Conservation (phyloP, 1,140 invertebrate genomes). For the Hylyphantes graminicola region DNA sequence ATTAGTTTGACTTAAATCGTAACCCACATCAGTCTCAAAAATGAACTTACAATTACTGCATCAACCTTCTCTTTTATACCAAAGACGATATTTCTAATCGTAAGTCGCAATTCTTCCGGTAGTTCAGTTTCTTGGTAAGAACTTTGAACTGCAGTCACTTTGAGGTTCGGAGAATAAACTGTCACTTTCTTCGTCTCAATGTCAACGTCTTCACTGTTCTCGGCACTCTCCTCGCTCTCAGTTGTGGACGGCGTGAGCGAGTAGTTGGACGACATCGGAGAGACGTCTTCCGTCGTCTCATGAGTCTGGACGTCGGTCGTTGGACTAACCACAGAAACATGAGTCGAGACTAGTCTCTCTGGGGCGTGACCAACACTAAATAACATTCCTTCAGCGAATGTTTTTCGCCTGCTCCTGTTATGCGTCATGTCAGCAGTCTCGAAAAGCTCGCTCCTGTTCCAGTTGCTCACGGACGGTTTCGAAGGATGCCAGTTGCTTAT, state of each 20-base stretch:
- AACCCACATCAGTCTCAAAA: too few relatives aligned
- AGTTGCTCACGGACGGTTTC: conserved; percentile 47
- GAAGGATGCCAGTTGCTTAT: conserved; percentile 43
- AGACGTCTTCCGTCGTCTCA: conserved; percentile 20
- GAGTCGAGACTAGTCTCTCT: not conserved
- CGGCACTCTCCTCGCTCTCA: conserved; percentile 12
- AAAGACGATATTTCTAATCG: conserved; percentile 17
- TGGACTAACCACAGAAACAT: conserved; percentile 26
- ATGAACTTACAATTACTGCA: conserved; percentile 14
- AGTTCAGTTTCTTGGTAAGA: not conserved
- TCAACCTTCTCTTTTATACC: conserved; percentile 43
- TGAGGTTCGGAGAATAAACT: not conserved
- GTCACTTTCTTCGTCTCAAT: conserved; percentile 21
- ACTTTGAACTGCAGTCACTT: not conserved
- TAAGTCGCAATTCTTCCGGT: not conserved
- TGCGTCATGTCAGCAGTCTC: not conserved
- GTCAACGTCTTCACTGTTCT: not conserved
- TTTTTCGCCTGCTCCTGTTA: conserved; percentile 23
- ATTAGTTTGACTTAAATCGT: too few relatives aligned
- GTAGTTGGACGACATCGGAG: conserved; percentile 54
- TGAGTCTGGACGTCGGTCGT: not conserved
- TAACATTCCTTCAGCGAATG: conserved; percentile 29
- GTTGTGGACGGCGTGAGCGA: conserved; percentile 54
- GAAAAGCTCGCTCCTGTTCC: conserved; percentile 48
- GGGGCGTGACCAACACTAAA: conserved; percentile 8